Percentiles rank a stretch among this genome's conserved stretches.
These are phyloP conservation scores for Ceyx erithaca DNA, from an alignment of 2,797 vertebrate genomes.

Conservation along the genomic window DNA sequence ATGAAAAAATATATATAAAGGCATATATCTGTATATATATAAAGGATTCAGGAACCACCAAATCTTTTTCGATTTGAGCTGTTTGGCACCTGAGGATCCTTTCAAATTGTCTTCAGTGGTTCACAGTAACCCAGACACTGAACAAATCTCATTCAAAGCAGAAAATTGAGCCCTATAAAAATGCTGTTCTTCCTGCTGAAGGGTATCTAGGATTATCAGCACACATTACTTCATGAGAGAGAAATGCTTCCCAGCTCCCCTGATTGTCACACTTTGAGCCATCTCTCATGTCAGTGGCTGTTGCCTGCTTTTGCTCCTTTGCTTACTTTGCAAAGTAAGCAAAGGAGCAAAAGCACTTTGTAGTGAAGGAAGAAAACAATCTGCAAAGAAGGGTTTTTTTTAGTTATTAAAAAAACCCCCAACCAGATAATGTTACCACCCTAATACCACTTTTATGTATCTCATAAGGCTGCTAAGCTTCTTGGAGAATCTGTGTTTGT, in stretches of 20 bases:
- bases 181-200: conserved; percentile 10
- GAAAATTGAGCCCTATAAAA: conserved; percentile 19
- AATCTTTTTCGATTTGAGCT: neutral
- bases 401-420: neutral
- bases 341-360: too few species aligned
- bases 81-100: neutral
- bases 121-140: conserved; percentile 1
- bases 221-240: conserved; percentile 44
- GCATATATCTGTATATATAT: too few species aligned
- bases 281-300: neutral
- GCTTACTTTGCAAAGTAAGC: neutral
- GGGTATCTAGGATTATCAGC: conserved; percentile 32
- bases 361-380: neutral
- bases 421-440: neutral
- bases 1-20: too few species aligned
- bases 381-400: neutral
- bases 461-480: neutral
- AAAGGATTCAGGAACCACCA: neutral
- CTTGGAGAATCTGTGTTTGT: neutral
- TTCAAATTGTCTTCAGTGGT: neutral
- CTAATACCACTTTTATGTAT: neutral
- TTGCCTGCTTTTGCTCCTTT: neutral
- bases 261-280: conserved; percentile 1
- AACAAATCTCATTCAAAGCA: conserved; percentile 22
- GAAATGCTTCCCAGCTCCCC: conserved; percentile 29